A percentile compares a stretch with the other conserved stretches of the same genome.
These are phyloP conservation scores for Enteromius radiatus DNA, from an alignment of 2,797 vertebrate genomes.

Conservation along the genomic window DNA sequence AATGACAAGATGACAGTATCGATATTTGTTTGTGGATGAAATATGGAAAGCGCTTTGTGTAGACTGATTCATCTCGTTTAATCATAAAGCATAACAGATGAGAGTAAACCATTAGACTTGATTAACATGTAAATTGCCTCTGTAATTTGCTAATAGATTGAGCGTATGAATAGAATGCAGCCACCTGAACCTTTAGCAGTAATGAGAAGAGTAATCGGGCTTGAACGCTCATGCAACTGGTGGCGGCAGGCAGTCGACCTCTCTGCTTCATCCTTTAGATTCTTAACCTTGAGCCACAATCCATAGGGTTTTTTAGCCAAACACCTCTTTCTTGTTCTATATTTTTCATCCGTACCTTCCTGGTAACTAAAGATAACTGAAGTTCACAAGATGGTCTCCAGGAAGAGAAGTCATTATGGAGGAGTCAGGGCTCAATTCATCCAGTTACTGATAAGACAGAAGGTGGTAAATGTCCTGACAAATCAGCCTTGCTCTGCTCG, in stretches of 20 bases:
- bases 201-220: constrained; percentile 61
- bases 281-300: constrained; percentile 18
- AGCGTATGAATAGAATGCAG: constrained; percentile 56
- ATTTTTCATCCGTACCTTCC: neutral
- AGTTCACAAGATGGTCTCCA: constrained; percentile 48
- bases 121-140: constrained; percentile 63
- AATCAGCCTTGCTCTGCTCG: constrained; percentile 55
- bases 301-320: constrained; percentile 10
- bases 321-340: neutral
- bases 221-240: constrained; percentile 32
- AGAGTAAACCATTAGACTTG: constrained; percentile 59
- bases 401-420: constrained; percentile 68
- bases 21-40: constrained; percentile 50
- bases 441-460: constrained; percentile 67
- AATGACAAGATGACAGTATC: constrained; percentile 52
- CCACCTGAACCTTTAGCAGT: constrained; percentile 60
- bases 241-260: constrained; percentile 17
- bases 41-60: constrained; percentile 42
- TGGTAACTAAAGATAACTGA: constrained; percentile 62
- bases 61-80: constrained; percentile 56
- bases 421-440: constrained; percentile 67
- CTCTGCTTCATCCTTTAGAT: constrained; percentile 16
- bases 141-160: constrained; percentile 60
- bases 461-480: constrained; percentile 60
- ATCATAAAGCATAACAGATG: constrained; percentile 58